Percentiles rank a stretch among this genome's conserved stretches.
These are phyloP conservation scores for Holacanthella duospinosa DNA, from an alignment of 2,888 invertebrate genomes.

Conservation along the genomic window DNA sequence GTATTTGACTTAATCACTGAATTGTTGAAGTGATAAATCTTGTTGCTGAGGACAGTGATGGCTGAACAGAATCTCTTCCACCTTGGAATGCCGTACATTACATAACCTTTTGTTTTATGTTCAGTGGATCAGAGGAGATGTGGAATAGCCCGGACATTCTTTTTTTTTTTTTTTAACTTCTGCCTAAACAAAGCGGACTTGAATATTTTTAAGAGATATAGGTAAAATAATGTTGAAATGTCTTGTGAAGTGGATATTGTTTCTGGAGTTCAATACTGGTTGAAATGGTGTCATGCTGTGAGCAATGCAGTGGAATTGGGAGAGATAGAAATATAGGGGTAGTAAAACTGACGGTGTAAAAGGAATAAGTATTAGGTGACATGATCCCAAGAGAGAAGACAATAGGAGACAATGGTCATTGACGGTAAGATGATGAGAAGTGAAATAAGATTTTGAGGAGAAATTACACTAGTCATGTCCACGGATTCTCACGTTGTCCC, in stretches of 20 bases:
- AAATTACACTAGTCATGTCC: slow-evolving; percentile 18
- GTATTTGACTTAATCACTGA: background rate
- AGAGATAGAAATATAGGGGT: background rate
- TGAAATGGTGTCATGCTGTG: background rate
- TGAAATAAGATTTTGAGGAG: background rate
- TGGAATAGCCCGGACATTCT: background rate
- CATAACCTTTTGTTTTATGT: slow-evolving; percentile 6
- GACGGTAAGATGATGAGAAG: slow-evolving; percentile 3
- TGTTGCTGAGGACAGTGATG: background rate
- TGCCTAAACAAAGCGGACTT: background rate
- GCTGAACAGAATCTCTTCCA: background rate
- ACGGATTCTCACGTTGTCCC: slow-evolving; percentile 26
- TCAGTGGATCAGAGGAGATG: background rate
- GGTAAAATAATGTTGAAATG: slow-evolving; percentile 2
- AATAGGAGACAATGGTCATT: slow-evolving; percentile 1
- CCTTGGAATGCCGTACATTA: background rate
- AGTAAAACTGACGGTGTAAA: slow-evolving; percentile 3
- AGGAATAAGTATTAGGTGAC: slow-evolving; percentile 3
- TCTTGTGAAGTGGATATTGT: slow-evolving; percentile 1
- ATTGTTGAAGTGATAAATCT: background rate
- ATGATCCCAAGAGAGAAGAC: slow-evolving; percentile 4
- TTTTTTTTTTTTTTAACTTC: background rate
- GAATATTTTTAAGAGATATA: background rate
- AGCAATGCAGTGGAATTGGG: background rate
- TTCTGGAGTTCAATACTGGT: slow-evolving; percentile 1